Evolutionary conservation across 1,140 invertebrate genomes (phyloP).

Genomic region (Polypedilum vanderplanki): DNA sequence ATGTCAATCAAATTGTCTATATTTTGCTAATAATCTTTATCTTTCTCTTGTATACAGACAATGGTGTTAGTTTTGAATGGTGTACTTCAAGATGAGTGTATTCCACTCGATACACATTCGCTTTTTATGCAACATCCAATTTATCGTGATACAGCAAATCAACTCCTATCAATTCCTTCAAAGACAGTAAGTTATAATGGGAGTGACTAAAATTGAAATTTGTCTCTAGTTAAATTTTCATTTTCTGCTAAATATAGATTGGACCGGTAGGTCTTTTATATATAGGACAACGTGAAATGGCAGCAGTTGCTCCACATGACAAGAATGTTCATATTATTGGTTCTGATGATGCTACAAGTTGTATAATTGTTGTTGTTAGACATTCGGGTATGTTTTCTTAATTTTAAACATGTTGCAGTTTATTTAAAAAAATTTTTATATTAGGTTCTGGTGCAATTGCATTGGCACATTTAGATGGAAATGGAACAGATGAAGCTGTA

Average conservation of each 20-base stretch:
- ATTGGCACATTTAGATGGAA: slow-evolving; percentile 82
- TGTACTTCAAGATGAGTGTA: slow-evolving; percentile 72
- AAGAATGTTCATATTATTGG: slow-evolving; percentile 86
- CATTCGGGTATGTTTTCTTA: slow-evolving; percentile 69
- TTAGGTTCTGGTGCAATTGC: slow-evolving; percentile 80
- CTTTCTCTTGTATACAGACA: slow-evolving; percentile 38
- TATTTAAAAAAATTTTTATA: too few species aligned
- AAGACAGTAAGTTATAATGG: slow-evolving; percentile 35
- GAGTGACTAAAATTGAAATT: background rate
- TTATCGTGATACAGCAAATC: slow-evolving; percentile 73
- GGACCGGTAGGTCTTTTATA: slow-evolving; percentile 80
- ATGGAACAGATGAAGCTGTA: slow-evolving; percentile 73
- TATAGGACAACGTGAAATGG: slow-evolving; percentile 83
- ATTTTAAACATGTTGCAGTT: too few species aligned
- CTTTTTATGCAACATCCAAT: slow-evolving; percentile 73
- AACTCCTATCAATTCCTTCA: slow-evolving; percentile 62
- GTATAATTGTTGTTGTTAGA: slow-evolving; percentile 80
- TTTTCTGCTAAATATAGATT: slow-evolving; percentile 48
- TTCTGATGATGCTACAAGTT: slow-evolving; percentile 90
- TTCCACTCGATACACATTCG: slow-evolving; percentile 67
- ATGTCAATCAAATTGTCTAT: slow-evolving; percentile 13
- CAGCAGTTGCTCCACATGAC: slow-evolving; percentile 81
- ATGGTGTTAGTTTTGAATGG: slow-evolving; percentile 86
- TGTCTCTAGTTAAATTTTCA: background rate
- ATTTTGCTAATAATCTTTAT: background rate